Conservation (phyloP, 2,113 vertebrate species). For the Ardeotis arabs region DNA sequence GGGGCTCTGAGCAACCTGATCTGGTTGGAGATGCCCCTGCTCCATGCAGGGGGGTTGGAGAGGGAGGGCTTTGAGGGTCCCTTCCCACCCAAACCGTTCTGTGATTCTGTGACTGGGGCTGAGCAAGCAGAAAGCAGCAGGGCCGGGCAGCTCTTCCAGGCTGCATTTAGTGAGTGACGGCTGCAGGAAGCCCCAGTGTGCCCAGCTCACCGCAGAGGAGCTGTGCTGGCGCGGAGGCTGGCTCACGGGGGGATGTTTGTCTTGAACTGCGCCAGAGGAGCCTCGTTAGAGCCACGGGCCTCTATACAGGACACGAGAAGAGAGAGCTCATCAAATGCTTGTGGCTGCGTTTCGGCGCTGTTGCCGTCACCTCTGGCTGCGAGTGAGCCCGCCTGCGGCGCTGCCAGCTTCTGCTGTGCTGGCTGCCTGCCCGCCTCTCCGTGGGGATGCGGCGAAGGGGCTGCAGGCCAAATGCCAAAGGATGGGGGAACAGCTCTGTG, state of each 20-base stretch:
- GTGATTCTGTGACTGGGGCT: background rate
- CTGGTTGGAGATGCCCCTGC: too few relatives aligned
- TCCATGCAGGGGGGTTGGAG: too few relatives aligned
- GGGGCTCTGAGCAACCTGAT: too few relatives aligned
- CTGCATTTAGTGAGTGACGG: too few relatives aligned
- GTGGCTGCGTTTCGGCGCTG: fast-evolving
- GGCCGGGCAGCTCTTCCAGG: background rate
- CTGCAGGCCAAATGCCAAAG: background rate
- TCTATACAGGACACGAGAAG: background rate
- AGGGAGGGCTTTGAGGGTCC: too few relatives aligned
- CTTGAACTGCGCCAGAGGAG: background rate
- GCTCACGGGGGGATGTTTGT: fast-evolving
- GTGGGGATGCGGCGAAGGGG: fast-evolving
- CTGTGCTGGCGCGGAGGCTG: background rate
- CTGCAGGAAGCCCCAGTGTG: fast-evolving
- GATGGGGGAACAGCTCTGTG: background rate
- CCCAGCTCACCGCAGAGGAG: fast-evolving
- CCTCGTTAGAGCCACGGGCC: fast-evolving
- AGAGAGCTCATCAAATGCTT: background rate
- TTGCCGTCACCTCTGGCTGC: background rate
- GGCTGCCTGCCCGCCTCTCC: background rate
- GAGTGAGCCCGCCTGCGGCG: background rate
- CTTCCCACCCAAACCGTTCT: too few relatives aligned
- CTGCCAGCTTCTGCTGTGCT: background rate
- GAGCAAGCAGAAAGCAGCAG: background rate